Evolutionary conservation across 2,888 invertebrate species (phyloP).

Genomic region (Spodoptera exigua): DNA sequence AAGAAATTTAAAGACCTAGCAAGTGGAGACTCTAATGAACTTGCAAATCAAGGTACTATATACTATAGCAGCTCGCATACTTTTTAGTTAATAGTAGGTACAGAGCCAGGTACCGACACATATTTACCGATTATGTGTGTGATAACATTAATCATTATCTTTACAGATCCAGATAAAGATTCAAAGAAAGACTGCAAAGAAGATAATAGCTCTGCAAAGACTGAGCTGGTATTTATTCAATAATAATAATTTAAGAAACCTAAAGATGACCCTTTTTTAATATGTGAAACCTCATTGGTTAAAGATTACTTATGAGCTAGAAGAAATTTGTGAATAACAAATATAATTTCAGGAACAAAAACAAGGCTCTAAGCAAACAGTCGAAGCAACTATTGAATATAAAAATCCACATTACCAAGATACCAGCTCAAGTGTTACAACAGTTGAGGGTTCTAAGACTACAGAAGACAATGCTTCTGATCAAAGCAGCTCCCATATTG

Average conservation of each 20-base stretch:
- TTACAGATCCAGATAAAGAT: constrained; percentile 12
- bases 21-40: constrained; percentile 43
- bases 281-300: too few relatives aligned
- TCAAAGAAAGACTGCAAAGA: constrained; percentile 2
- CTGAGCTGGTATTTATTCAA: too few relatives aligned
- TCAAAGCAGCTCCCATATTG: constrained; percentile 6
- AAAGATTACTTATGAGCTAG: too few relatives aligned
- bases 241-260: too few relatives aligned
- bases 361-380: constrained; percentile 8
- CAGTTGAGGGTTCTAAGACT: constrained; percentile 3
- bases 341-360: constrained; percentile 24
- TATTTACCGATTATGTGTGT: too few relatives aligned
- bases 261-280: too few relatives aligned
- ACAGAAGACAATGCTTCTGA: constrained; percentile 8
- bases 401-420: constrained; percentile 57
- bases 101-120: too few relatives aligned
- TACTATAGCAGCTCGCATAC: too few relatives aligned
- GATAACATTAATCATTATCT: too few relatives aligned
- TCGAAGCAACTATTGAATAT: constrained; percentile 47
- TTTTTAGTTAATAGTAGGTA: neutral
- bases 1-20: constrained; percentile 25
- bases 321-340: neutral
- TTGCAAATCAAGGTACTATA: constrained; percentile 8
- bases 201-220: neutral
- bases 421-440: constrained; percentile 42